phyloP scores from a whole-genome alignment of 2,113 vertebrate genomes.

The Rhineura floridana region DNA sequence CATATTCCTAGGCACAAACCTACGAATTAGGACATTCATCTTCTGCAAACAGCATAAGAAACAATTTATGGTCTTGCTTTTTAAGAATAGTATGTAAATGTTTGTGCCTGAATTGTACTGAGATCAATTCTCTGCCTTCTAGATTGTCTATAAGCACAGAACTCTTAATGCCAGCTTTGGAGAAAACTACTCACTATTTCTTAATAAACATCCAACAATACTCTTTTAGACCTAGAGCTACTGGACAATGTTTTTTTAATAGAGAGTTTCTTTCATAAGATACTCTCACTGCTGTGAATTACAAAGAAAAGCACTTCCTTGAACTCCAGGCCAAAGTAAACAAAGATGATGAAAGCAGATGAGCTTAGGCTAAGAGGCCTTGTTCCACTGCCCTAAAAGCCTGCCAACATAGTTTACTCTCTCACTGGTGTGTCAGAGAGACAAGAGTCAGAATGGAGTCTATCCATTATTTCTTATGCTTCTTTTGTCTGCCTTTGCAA shows the following conservation, averaged over 20 bases:
- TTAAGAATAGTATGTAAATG: background rate
- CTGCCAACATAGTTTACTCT: background rate
- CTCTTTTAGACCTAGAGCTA: constrained; percentile 43
- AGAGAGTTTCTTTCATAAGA: constrained; percentile 30
- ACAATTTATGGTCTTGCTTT: background rate
- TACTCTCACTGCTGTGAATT: constrained; percentile 27
- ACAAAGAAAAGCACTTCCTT: constrained; percentile 25
- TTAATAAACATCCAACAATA: constrained; percentile 18
- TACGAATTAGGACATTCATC: constrained; percentile 21
- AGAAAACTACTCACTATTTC: constrained; percentile 33
- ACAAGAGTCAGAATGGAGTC: background rate
- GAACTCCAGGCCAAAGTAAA: constrained; percentile 42
- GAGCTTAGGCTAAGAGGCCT: background rate
- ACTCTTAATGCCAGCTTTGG: background rate
- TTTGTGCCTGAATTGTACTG: constrained; percentile 46
- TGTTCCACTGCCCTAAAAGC: constrained; percentile 34
- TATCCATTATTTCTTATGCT: background rate
- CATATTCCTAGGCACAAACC: constrained; percentile 15
- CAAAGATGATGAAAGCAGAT: constrained; percentile 13
- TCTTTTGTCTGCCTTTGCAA: background rate
- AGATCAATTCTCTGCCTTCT: constrained; percentile 45
- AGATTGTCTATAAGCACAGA: constrained; percentile 28
- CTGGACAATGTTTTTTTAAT: background rate
- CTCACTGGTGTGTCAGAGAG: background rate
- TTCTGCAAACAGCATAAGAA: constrained; percentile 24